phyloP scores from a whole-genome alignment of 2,113 vertebrate species.

The Nesoenas mayeri region DNA sequence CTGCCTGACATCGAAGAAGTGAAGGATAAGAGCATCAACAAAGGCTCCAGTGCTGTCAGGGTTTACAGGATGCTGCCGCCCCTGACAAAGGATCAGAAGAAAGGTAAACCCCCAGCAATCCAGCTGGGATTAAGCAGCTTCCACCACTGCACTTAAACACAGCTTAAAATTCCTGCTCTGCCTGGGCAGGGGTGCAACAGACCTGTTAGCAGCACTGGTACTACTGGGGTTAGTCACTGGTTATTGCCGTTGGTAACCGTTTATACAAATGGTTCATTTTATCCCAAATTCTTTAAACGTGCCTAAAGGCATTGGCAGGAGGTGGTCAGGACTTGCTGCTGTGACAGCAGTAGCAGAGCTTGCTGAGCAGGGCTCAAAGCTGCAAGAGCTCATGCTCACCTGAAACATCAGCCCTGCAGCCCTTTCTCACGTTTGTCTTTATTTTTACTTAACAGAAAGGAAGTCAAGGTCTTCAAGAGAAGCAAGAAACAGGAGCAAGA shows the following conservation, averaged over 20 bases:
- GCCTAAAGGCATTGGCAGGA: neutral
- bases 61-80: constrained; percentile 91
- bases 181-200: fast-evolving
- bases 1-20: constrained; percentile 94
- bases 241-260: neutral
- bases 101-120: constrained; percentile 60
- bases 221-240: neutral
- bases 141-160: neutral
- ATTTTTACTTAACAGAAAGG: constrained; percentile 77
- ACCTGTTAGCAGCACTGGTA: neutral
- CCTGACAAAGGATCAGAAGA: constrained; percentile 77
- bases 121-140: neutral
- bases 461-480: constrained; percentile 79
- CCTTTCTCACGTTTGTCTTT: neutral
- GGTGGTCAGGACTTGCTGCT: neutral
- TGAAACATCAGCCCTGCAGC: neutral
- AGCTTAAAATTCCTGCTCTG: fast-evolving
- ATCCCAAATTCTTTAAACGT: neutral
- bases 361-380: neutral
- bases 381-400: neutral
- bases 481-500: constrained; percentile 73
- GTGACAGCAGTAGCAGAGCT: neutral
- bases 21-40: constrained; percentile 91
- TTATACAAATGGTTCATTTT: neutral
- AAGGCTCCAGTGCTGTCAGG: constrained; percentile 88